Evolutionary conservation across 2,888 invertebrate species (phyloP), one percentile per base, ranked within the genome.

Genomic region (Amphiduros pacificus): DNA sequence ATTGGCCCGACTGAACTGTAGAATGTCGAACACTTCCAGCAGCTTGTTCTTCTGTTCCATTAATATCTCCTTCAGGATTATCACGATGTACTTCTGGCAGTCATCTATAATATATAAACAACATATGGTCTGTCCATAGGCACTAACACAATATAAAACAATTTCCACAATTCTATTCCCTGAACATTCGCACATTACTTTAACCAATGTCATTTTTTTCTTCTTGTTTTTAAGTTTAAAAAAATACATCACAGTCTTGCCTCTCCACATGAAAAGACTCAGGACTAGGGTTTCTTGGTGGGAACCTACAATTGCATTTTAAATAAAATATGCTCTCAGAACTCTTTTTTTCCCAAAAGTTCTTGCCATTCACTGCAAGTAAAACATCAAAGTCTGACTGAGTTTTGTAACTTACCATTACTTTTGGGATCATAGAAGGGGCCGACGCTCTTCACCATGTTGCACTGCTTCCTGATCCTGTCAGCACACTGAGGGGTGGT

Each of bases 401-500:
- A 9, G 48, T 44, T 5, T 2, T 4, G 14, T 6, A 24, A 22
- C 44, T 5, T 41, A 59, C 59, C 59, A 53, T 29, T 22, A 28
- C 59, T 53, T 26, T n/a, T 29, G 6, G 59, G 59, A 48, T 59
- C 59, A 40, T 22, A 59, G 52, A 53, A 59, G 20, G 59, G 52
- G 2, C 59, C 52, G 5, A 17, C 5, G 5, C n/a, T 14, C 20
- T 26, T 36, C 6, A 26, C 84, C 90, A 94, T 91, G 56, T 89
- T 88, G 41, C 94, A 84, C 29, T 85, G 82, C 71, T 87, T 87
- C 58, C 93, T 85, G 59, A 94, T 88, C 71, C 87, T 87, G 28
- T 84, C 84, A 20, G 90, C 92, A 77, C 89, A 89, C 51, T 84
- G 85, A 58, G 88, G 87, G 70, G 88, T 87, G 20, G 91, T 88